Conservation (phyloP, 92 coral and sea anemone species). For the Parazoanthus swiftii region DNA sequence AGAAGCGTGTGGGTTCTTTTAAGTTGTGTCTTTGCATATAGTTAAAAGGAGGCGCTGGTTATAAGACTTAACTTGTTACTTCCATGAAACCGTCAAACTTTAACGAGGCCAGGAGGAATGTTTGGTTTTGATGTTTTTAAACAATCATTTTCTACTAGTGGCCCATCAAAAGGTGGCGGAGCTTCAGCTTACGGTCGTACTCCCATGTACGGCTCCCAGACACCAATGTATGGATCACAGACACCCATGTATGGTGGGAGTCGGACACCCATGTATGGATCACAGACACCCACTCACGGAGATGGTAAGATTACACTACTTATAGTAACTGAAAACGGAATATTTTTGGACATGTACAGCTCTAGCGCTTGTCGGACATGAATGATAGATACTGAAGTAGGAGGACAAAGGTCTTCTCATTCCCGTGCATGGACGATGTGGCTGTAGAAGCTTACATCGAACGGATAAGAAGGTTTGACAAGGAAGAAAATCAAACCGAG, state of each 20-base stretch:
- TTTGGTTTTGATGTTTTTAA: neutral
- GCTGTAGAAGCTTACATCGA: neutral
- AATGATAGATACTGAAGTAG: neutral
- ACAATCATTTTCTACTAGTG: constrained; percentile 50
- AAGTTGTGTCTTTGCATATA: neutral
- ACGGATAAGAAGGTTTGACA: too few species aligned
- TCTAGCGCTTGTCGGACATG: neutral
- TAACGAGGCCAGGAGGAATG: neutral
- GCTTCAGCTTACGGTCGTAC: constrained; percentile 74
- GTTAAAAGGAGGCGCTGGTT: neutral
- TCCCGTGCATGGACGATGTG: neutral
- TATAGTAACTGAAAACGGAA: neutral
- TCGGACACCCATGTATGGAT: constrained; percentile 99
- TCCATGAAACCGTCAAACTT: too few species aligned
- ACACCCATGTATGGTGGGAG: constrained; percentile 94
- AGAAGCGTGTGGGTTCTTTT: too few species aligned
- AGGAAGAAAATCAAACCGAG: too few species aligned
- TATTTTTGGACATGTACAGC: neutral
- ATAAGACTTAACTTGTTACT: neutral
- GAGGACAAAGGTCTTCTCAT: neutral
- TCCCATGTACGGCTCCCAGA: constrained; percentile 97
- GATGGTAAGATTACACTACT: constrained; percentile 71
- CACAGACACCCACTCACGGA: constrained; percentile 99
- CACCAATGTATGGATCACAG: constrained; percentile 99
- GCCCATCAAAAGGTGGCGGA: constrained; percentile 81